Conservation (phyloP, 2,113 vertebrate species). For the Catharus fuscescens region DNA sequence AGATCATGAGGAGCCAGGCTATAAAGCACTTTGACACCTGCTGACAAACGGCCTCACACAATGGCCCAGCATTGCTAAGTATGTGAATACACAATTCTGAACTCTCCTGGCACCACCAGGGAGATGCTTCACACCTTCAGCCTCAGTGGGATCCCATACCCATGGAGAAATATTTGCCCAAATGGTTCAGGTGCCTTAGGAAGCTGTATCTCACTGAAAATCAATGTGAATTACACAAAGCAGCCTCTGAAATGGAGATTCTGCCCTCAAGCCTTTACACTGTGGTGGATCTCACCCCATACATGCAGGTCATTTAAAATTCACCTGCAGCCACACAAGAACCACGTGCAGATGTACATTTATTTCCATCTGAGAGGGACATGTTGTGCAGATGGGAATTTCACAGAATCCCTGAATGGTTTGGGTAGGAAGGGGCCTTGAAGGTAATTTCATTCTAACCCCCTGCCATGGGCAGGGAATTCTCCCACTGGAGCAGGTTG, state of each 20-base stretch:
- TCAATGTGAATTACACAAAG: not conserved
- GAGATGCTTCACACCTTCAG: not conserved
- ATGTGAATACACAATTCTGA: rapidly evolving
- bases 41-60: not conserved
- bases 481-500: not conserved
- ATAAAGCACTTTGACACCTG: not conserved
- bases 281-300: not conserved
- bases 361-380: not conserved
- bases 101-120: not conserved
- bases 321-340: not conserved
- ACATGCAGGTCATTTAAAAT: not conserved
- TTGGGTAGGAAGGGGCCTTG: not conserved
- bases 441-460: not conserved
- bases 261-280: not conserved
- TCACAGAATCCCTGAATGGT: not conserved
- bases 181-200: not conserved
- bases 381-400: rapidly evolving
- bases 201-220: not conserved
- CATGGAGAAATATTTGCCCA: not conserved
- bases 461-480: not conserved
- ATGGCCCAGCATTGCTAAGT: rapidly evolving
- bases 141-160: rapidly evolving
- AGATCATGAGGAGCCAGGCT: not conserved
- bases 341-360: rapidly evolving
- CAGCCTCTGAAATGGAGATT: not conserved